Percentiles rank a stretch among this genome's conserved stretches.
Conservation (phyloP, 53 echinoderm and acorn worm species). For the Temnopleurus reevesii region DNA sequence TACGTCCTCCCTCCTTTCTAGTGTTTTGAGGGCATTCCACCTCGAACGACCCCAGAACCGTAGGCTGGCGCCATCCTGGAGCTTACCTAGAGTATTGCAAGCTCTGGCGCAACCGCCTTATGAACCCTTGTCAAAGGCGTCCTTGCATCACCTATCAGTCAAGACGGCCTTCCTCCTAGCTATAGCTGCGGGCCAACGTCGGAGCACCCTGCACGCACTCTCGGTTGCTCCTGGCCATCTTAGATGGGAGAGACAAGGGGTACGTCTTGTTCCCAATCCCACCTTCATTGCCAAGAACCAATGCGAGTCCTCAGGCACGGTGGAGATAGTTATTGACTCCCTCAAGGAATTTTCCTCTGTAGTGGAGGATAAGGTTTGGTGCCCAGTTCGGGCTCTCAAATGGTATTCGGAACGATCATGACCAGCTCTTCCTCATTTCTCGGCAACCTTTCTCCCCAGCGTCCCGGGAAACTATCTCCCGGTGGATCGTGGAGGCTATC, state of each 20-base stretch:
- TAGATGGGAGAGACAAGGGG: constrained; percentile 2
- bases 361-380: constrained; percentile 38
- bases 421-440: too few species aligned
- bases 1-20: too few species aligned
- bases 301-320: too few species aligned
- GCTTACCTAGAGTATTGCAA: neutral
- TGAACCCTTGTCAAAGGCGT: neutral
- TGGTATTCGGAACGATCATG: too few species aligned
- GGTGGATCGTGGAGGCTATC: too few species aligned
- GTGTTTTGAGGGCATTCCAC: too few species aligned
- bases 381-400: constrained; percentile 34
- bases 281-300: constrained; percentile 18
- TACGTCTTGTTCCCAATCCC: neutral
- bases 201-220: constrained; percentile 22
- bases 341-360: too few species aligned
- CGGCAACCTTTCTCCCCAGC: too few species aligned
- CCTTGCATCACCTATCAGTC: neutral
- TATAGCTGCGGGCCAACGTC: constrained; percentile 1
- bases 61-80: neutral
- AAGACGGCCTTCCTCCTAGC: neutral
- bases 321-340: too few species aligned
- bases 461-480: too few species aligned
- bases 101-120: neutral
- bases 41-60: neutral
- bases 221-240: neutral